phyloP scores from a whole-genome alignment of 1,140 invertebrate genomes.

The Euwallacea similis region DNA sequence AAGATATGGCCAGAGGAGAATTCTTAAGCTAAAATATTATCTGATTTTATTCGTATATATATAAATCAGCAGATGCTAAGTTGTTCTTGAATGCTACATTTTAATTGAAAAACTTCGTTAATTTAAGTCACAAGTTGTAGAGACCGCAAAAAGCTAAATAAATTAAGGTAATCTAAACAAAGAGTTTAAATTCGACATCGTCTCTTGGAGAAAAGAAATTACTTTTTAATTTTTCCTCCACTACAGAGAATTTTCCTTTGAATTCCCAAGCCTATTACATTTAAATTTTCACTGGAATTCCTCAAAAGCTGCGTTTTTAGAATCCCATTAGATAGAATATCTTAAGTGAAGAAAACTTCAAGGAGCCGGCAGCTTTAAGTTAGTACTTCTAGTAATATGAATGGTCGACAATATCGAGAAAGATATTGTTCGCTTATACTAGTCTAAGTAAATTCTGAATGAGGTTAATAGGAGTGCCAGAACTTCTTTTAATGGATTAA shows the following conservation, averaged over 20 bases:
- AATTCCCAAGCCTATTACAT: conserved; percentile 15
- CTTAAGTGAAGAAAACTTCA: no score
- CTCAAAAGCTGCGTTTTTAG: not conserved
- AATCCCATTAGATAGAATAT: no score
- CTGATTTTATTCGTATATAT: not conserved
- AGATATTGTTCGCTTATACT: not conserved
- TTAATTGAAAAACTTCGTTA: conserved; percentile 10
- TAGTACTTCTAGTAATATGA: no score
- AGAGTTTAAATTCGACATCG: conserved; percentile 9
- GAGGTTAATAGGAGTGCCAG: not conserved
- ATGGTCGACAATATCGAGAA: no score
- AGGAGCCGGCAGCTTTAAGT: no score
- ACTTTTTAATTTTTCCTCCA: conserved; percentile 19
- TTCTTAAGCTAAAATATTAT: not conserved
- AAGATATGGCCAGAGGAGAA: not conserved
- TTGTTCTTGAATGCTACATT: not conserved
- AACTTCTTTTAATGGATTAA: conserved; percentile 19
- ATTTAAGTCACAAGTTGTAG: conserved; percentile 11
- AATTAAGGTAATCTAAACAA: conserved; percentile 17
- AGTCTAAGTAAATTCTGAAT: conserved; percentile 13
- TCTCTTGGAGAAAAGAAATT: conserved; percentile 14
- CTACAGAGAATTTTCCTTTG: not conserved
- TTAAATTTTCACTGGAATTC: conserved; percentile 4
- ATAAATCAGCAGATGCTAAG: not conserved
- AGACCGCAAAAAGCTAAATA: conserved; percentile 14